Evolutionary conservation across 2,888 invertebrate genomes (phyloP).

Genomic region (Hypercompe scribonia): DNA sequence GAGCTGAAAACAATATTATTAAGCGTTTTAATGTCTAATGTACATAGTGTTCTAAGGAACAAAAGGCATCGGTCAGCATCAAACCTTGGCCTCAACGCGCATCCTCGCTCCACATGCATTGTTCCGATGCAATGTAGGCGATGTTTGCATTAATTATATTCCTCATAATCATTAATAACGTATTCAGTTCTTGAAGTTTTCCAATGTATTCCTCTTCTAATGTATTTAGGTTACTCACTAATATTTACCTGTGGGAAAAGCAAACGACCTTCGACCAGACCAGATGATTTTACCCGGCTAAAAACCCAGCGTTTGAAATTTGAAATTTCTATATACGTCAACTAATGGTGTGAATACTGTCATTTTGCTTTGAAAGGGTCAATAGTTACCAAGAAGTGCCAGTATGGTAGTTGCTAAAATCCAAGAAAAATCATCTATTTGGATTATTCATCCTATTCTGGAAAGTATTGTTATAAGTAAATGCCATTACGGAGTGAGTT

Average conservation of each 20-base stretch:
- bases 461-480: not conserved
- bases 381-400: not conserved
- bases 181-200: constrained; percentile 3
- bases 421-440: not conserved
- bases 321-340: not conserved
- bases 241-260: too few species aligned
- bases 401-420: too few species aligned
- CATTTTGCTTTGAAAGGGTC: not conserved
- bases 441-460: not conserved
- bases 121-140: constrained; percentile 51
- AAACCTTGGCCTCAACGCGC: constrained; percentile 83
- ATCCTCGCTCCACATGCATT: constrained; percentile 83
- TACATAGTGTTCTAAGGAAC: constrained; percentile 61
- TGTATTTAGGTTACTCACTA: too few species aligned
- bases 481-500: not conserved
- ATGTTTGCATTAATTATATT: constrained; percentile 16
- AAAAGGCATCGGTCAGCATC: constrained; percentile 71
- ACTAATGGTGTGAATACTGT: not conserved
- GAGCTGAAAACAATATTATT: constrained; percentile 34
- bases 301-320: not conserved
- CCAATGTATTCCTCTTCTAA: not conserved
- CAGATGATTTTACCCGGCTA: not conserved
- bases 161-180: constrained; percentile 13
- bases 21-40: constrained; percentile 51
- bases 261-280: not conserved